phyloP scores from a whole-genome alignment of 2,113 vertebrate genomes.

The Galbula dea region DNA sequence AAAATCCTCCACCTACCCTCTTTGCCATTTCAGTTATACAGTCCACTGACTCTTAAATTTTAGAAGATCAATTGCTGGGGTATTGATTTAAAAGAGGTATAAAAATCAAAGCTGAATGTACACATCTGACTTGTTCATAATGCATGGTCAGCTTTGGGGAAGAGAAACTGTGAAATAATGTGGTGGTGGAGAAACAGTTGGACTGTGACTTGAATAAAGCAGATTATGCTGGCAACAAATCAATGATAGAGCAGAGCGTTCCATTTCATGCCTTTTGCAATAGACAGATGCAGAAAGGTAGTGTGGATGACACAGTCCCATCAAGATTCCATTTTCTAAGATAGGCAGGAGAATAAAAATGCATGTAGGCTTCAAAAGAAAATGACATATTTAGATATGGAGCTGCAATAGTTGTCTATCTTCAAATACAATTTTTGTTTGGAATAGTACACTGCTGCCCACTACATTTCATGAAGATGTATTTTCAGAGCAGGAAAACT shows the following conservation, averaged over 20 bases:
- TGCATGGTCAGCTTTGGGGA: slow-evolving; percentile 60
- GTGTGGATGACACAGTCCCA: slow-evolving; percentile 44
- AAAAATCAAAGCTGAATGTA: slow-evolving; percentile 68
- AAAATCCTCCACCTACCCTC: slow-evolving; percentile 21
- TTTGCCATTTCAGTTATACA: slow-evolving; percentile 27
- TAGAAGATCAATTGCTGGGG: slow-evolving; percentile 52
- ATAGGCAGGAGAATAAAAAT: slow-evolving; percentile 8
- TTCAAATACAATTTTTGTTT: not conserved
- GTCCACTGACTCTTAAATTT: slow-evolving; percentile 50
- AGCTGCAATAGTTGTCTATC: not conserved
- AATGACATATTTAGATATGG: slow-evolving; percentile 16
- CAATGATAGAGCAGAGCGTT: slow-evolving; percentile 42
- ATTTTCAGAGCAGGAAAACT: slow-evolving; percentile 8
- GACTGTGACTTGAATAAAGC: slow-evolving; percentile 70
- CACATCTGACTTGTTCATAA: slow-evolving; percentile 67
- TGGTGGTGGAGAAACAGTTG: slow-evolving; percentile 54
- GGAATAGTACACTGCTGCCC: not conserved
- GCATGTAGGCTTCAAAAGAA: not conserved
- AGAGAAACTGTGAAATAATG: slow-evolving; percentile 67
- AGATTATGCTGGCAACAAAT: slow-evolving; percentile 65
- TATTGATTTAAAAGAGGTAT: slow-evolving; percentile 66
- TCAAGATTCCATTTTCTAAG: slow-evolving; percentile 59
- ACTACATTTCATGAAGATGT: not conserved
- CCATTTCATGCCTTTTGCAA: slow-evolving; percentile 66
- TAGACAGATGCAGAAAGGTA: slow-evolving; percentile 53